Conservation (phyloP, 2,888 invertebrate species). For the Tanypteryx hageni region DNA sequence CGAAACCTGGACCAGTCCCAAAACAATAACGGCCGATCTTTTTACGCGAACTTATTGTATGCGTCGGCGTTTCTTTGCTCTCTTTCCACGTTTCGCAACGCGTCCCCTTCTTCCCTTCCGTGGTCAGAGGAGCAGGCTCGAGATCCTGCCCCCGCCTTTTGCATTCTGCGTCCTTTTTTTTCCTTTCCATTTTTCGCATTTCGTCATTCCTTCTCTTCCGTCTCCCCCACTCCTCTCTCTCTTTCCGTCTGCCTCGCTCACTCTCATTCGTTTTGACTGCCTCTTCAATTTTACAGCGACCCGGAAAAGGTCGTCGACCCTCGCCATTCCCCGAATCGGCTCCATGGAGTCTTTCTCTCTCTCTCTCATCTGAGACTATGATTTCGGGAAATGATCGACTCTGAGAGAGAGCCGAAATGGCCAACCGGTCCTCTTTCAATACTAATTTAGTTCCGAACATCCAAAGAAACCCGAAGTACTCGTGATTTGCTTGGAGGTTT, state of each 20-base stretch:
- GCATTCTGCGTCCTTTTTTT: neutral
- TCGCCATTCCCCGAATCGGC: neutral
- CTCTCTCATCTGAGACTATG: neutral
- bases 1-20: neutral
- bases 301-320: neutral
- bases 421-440: neutral
- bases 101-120: neutral
- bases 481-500: conserved; percentile 5
- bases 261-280: conserved; percentile 1
- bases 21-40: neutral
- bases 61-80: neutral
- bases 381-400: neutral
- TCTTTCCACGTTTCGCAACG: neutral
- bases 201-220: neutral
- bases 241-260: neutral
- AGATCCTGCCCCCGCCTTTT: neutral
- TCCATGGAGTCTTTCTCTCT: neutral
- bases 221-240: neutral
- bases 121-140: neutral
- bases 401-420: neutral
- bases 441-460: neutral
- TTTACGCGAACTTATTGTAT: neutral
- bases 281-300: neutral
- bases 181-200: neutral
- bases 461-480: neutral